Base-by-base conservation (phyloP, 2,888 invertebrate genomes). In the Lissocephala sabroskyi region DNA sequence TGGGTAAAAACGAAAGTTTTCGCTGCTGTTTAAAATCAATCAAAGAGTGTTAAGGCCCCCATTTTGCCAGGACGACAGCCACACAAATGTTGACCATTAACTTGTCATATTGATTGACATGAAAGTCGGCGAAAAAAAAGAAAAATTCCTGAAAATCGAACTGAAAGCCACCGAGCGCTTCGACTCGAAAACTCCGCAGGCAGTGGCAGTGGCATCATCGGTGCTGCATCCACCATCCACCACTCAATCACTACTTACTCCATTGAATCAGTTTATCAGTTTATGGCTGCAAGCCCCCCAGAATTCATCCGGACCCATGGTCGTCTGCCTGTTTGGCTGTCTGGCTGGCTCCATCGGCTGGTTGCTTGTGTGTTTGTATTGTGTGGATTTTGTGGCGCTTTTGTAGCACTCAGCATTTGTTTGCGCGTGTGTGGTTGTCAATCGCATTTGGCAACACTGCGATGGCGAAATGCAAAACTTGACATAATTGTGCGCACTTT, bases 181-280 rank as follows among this genome's bases (percentile, higher is more conserved):
- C 23, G 23, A 23, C 4, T 7, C 7, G 4, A 23, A 23, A 23
- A 23, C 23, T 23, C 23, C 23, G n/a, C n/a, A n/a, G 7, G 23
- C 23, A 23, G 23, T 23, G 7, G 4, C 23, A 23, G 7, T 23
- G 23, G 4, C 23, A 23, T 7, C 23, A 23, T 23, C 7, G 23
- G 23, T 23, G 23, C n/a, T n/a, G n/a, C n/a, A 23, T 23, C 23
- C 23, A 23, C 23, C n/a, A 23, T 23, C 23, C 23, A 5, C 23
- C 46, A 65, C 70, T 65, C 70, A 65, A 65, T 65, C 65, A 70
- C 66, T 62, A 70, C 65, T 59, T 70, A 65, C 65, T 65, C 65
- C 63, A 70, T 65, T 70, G 65, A 70, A 59, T 70, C 70, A 70
- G 56, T 65, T 65, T 70, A 65, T 70, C 70, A 70, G 66, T 65